phyloP scores from a whole-genome alignment of 2,888 invertebrate species.

The Andrena minutula region DNA sequence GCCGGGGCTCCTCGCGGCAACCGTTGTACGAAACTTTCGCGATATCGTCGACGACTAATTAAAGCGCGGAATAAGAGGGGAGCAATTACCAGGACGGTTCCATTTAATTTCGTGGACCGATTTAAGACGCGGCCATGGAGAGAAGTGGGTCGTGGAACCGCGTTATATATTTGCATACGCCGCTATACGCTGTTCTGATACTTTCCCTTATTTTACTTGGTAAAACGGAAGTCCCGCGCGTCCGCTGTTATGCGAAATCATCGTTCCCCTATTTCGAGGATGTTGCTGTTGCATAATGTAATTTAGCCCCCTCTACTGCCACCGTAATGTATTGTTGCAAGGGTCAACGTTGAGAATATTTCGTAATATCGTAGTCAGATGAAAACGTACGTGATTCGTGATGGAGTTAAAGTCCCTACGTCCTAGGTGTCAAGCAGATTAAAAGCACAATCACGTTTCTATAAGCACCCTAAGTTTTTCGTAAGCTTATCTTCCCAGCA shows the following conservation, averaged over 20 bases:
- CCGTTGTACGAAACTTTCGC: slow-evolving; percentile 72
- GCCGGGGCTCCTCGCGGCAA: slow-evolving; percentile 55
- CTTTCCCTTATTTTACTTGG: slow-evolving; percentile 12
- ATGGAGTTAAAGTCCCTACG: no score
- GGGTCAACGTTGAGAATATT: not conserved
- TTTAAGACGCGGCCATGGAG: slow-evolving; percentile 50
- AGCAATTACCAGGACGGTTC: slow-evolving; percentile 73
- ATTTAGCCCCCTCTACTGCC: slow-evolving; percentile 7
- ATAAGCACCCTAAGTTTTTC: no score
- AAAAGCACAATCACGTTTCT: no score
- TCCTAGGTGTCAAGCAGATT: no score
- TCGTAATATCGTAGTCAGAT: not conserved
- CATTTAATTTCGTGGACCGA: slow-evolving; percentile 72
- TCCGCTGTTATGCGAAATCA: not conserved
- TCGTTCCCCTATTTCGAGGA: slow-evolving; percentile 23
- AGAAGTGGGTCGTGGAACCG: slow-evolving; percentile 60
- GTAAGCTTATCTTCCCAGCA: no score
- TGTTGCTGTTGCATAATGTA: slow-evolving; percentile 47
- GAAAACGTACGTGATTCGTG: not conserved
- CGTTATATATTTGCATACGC: slow-evolving; percentile 42
- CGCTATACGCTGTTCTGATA: not conserved
- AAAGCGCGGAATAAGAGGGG: slow-evolving; percentile 74
- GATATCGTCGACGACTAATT: slow-evolving; percentile 76
- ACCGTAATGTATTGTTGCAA: not conserved
- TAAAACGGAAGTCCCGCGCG: not conserved